Base-by-base conservation (phyloP, 2,113 vertebrate genomes). In the Pomatorhinus ruficollis region DNA sequence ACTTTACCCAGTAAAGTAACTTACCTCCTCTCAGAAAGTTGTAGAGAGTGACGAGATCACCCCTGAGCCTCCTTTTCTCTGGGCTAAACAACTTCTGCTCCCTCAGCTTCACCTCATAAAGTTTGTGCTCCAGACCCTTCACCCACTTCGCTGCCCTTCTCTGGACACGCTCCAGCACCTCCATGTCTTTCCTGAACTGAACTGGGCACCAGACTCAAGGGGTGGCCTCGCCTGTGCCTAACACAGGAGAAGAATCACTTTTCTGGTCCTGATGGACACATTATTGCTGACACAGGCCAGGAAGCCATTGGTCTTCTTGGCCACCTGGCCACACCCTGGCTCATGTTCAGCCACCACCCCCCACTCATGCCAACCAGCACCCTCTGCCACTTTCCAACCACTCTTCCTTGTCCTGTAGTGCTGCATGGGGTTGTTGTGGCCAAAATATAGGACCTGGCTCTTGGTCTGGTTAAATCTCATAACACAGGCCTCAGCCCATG, bases 41-140 rank as follows among this genome's bases (percentile, higher is more conserved):
- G 5, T 17, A 44, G 44, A 59, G 23, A 52, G 16, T 0, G 0
- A 24, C 12, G 21, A 45, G 15, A 3, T 59, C 10, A 28, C 19
- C 27, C 4, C 22, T 22, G 10, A 74, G 6, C 5, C 31, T 59
- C 19, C 27, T 81, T 19, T 81, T 33, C 33, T 74, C 27, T 4
- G 13, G 4, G 19, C 19, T 45, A 44, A 59, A 44, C 27, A 65
- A 5, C 5, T 22, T 5, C 15, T 45, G 5, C 33, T 82, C 13
- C 17, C 5, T 59, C 37, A 74, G 15, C 15, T 10, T 3, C 5
- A 10, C 24, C 23, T 66, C 28, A 24, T 1, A 52, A 20, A 3
- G 8, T 5, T 50, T 42, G 12, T 57, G 33, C 19, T 66, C 39
- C 44, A 81, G 15, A 52, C 11, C 4, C 28, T 52, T 52, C 5